Conservation (phyloP, 2,888 invertebrate species). For the Ophraella communa region DNA sequence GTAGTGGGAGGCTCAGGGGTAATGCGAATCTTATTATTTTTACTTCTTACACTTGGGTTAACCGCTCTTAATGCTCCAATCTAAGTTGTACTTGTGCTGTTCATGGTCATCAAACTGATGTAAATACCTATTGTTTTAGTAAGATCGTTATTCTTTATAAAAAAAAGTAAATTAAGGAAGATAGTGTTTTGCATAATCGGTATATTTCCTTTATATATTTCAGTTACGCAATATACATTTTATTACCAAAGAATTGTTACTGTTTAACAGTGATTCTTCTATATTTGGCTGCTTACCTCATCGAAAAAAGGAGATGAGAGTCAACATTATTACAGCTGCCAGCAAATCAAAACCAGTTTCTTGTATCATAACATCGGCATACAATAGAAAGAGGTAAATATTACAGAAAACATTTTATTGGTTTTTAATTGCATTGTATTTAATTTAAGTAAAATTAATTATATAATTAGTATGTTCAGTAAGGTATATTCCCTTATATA, state of each 20-base stretch:
- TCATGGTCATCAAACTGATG: neutral
- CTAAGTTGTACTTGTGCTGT: neutral
- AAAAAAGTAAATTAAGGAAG: neutral
- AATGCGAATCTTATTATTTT: no score
- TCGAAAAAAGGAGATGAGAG: neutral
- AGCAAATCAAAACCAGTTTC: neutral
- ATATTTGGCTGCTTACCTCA: conserved; percentile 3
- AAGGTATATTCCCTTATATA: no score
- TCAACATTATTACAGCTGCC: neutral
- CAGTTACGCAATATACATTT: neutral
- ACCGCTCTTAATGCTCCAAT: neutral
- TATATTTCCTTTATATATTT: neutral
- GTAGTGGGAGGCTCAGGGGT: no score
- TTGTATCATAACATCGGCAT: neutral
- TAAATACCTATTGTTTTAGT: neutral
- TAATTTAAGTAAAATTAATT: no score
- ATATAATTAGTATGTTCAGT: no score
- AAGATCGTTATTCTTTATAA: neutral
- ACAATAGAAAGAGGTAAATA: neutral
- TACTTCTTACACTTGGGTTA: neutral
- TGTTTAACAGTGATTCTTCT: neutral
- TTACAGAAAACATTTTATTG: neutral
- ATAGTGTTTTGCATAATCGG: no score
- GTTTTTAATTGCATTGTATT: no score
- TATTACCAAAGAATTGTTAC: neutral